Conservation (phyloP, 2,797 vertebrate genomes). For the Crenuchus spilurus region DNA sequence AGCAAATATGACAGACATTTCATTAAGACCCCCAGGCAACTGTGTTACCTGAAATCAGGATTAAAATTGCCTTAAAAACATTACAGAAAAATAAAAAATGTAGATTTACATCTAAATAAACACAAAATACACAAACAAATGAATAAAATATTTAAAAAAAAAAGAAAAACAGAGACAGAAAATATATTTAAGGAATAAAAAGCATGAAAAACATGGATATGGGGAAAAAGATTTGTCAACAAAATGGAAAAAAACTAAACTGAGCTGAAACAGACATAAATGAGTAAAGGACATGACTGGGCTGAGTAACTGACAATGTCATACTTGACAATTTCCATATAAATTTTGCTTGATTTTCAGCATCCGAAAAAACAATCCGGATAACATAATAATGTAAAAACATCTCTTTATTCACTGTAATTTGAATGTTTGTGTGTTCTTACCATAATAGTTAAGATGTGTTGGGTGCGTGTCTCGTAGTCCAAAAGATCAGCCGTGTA, state of each 20-base stretch:
- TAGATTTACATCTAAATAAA: too few species aligned
- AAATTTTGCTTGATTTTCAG: constrained; percentile 1
- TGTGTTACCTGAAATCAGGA: too few species aligned
- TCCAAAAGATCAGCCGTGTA: constrained; percentile 88
- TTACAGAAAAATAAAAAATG: too few species aligned
- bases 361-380: neutral
- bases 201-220: neutral
- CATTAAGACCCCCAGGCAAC: too few species aligned
- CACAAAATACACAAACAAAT: too few species aligned
- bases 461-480: constrained; percentile 88
- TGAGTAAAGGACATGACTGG: neutral
- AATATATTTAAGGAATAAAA: neutral
- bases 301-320: neutral
- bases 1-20: too few species aligned
- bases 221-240: neutral
- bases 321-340: neutral
- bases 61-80: too few species aligned
- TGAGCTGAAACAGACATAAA: neutral
- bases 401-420: constrained; percentile 1
- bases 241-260: neutral
- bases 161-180: constrained; percentile 5
- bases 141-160: too few species aligned
- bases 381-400: neutral
- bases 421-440: constrained; percentile 4
- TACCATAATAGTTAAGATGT: constrained; percentile 95